Conservation (phyloP, 2,113 vertebrate genomes). For the Xiphias gladius region DNA sequence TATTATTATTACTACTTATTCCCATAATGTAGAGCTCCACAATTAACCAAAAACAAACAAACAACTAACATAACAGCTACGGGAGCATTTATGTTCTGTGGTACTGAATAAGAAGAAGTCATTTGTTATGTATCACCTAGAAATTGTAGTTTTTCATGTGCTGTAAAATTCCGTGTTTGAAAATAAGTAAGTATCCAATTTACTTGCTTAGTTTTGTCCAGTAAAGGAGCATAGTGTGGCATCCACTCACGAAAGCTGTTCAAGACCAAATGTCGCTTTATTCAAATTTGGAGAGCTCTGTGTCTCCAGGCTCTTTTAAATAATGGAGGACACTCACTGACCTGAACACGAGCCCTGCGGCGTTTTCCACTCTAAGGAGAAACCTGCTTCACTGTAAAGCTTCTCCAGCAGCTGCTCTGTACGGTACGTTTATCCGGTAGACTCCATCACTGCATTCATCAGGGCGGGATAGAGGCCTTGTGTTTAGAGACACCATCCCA, state of each 20-base stretch:
- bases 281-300: background rate
- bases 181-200: background rate
- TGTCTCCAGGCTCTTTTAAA: constrained; percentile 14
- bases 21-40: too few species aligned
- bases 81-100: background rate
- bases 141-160: too few species aligned
- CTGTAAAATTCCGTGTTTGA: too few species aligned
- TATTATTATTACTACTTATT: too few species aligned
- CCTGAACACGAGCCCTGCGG: constrained; percentile 19
- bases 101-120: background rate
- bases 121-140: background rate
- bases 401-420: background rate
- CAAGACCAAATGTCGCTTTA: constrained; percentile 17
- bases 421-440: background rate
- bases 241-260: background rate
- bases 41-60: too few species aligned
- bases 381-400: background rate
- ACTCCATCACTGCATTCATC: background rate
- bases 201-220: background rate
- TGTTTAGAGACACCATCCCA: background rate
- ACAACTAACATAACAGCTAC: background rate
- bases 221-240: background rate
- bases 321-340: constrained; percentile 16
- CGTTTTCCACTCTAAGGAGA: background rate
- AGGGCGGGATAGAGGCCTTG: background rate